Evolutionary conservation across 2,797 vertebrate species (phyloP).

Genomic region (Gymnothorax reevesii): DNA sequence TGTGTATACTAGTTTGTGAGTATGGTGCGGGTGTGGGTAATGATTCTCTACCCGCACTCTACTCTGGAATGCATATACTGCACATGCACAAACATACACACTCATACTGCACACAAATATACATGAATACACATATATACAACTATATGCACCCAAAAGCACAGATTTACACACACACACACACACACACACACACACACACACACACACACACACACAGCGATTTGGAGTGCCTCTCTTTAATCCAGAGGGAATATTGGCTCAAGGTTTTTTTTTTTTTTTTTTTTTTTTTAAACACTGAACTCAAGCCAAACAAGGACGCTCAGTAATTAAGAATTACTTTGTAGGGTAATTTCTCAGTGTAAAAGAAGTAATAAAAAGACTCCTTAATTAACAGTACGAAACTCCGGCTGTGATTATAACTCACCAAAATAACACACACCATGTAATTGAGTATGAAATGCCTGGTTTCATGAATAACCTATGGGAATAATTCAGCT

Average conservation of each 20-base stretch:
- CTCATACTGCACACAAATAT: background rate
- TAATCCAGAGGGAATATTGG: background rate
- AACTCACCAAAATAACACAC: background rate
- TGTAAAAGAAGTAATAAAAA: background rate
- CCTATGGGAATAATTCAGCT: background rate
- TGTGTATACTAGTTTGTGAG: too few relatives aligned
- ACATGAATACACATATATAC: too few relatives aligned
- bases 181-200: too few relatives aligned
- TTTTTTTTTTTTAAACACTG: background rate
- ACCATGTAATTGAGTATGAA: background rate
- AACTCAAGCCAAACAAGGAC: background rate
- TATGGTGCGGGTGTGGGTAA: too few relatives aligned
- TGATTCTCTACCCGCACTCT: too few relatives aligned
- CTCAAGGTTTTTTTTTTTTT: background rate
- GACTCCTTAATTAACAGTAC: background rate
- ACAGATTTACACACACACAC: too few relatives aligned
- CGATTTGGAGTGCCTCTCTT: background rate
- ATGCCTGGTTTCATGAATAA: background rate
- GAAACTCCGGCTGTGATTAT: background rate
- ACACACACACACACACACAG: too few relatives aligned
- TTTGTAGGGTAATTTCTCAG: background rate
- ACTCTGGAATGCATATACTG: too few relatives aligned
- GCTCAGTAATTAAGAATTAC: background rate
- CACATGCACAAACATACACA: background rate
- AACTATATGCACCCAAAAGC: too few relatives aligned